Evolutionary conservation across 2,888 invertebrate species (phyloP).

Genomic region (Standfussiana lucernea): DNA sequence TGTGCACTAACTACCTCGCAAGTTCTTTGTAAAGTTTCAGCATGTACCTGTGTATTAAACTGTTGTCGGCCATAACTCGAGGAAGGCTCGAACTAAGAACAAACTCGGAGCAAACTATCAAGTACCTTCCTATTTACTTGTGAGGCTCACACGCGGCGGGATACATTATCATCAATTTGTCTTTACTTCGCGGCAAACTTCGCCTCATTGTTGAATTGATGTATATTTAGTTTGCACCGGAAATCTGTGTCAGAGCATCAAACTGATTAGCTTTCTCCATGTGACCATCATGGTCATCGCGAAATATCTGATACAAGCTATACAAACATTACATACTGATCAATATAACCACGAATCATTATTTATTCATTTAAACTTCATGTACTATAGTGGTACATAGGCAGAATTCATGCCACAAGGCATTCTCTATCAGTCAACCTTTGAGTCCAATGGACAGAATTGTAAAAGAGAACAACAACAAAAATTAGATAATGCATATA

Average conservation of each 20-base stretch:
- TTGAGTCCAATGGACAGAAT: background rate
- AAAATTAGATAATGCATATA: too few relatives aligned
- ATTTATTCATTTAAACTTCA: background rate
- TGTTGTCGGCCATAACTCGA: background rate
- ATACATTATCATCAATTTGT: slow-evolving; percentile 11
- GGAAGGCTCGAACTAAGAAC: background rate
- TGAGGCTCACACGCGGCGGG: background rate
- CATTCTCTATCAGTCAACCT: background rate
- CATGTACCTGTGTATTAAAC: slow-evolving; percentile 3
- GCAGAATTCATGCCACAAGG: background rate
- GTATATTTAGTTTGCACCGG: background rate
- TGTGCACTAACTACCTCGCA: slow-evolving; percentile 9
- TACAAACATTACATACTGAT: background rate
- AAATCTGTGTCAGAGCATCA: background rate
- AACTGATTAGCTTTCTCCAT: background rate
- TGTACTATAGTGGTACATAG: background rate
- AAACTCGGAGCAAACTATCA: slow-evolving; percentile 8
- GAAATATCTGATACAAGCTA: background rate
- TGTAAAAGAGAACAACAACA: background rate
- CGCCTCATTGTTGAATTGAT: background rate
- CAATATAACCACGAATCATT: background rate
- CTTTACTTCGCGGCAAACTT: background rate
- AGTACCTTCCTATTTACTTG: background rate
- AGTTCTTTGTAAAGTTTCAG: background rate
- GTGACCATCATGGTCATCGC: background rate